Percentiles rank a stretch among this genome's conserved stretches.
Conservation (phyloP, 1,140 invertebrate genomes). For the Panagrolaimus sp. region DNA sequence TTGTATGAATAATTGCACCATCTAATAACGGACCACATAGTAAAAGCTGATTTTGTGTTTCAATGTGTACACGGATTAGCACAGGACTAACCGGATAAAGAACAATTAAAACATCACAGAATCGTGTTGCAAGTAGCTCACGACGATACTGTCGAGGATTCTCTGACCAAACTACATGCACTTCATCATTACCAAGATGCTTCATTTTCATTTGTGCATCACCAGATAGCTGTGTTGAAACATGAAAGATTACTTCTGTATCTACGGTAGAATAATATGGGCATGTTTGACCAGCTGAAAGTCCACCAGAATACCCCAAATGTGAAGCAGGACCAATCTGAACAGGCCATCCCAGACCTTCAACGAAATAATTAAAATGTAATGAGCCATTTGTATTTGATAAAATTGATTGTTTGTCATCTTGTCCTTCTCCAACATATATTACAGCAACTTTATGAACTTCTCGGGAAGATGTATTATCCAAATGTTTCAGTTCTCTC, state of each 20-base stretch:
- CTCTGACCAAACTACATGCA: slow-evolving; percentile 93
- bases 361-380: slow-evolving; percentile 71
- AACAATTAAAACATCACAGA: slow-evolving; percentile 94
- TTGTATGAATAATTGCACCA: slow-evolving; percentile 72
- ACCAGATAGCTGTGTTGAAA: slow-evolving; percentile 86
- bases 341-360: slow-evolving; percentile 89
- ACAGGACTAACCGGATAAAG: slow-evolving; percentile 74
- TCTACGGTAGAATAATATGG: slow-evolving; percentile 94
- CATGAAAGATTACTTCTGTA: slow-evolving; percentile 84
- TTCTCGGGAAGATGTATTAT: slow-evolving; percentile 67
- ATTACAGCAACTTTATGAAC: slow-evolving; percentile 98
- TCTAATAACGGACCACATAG: slow-evolving; percentile 93
- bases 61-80: slow-evolving; percentile 47
- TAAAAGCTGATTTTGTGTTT: slow-evolving; percentile 67
- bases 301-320: slow-evolving; percentile 87
- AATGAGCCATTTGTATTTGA: slow-evolving; percentile 41
- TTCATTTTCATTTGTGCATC: slow-evolving; percentile 57
- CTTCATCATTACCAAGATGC: slow-evolving; percentile 77
- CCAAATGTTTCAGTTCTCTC: slow-evolving; percentile 50
- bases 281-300: slow-evolving; percentile 83
- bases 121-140: slow-evolving; percentile 95
- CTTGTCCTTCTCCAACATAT: slow-evolving; percentile 90
- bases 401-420: slow-evolving; percentile 65
- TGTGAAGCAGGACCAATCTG: slow-evolving; percentile 80
- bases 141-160: slow-evolving; percentile 86